Base-by-base conservation (phyloP, 2,797 vertebrate genomes). In the Sciaenops ocellatus region DNA sequence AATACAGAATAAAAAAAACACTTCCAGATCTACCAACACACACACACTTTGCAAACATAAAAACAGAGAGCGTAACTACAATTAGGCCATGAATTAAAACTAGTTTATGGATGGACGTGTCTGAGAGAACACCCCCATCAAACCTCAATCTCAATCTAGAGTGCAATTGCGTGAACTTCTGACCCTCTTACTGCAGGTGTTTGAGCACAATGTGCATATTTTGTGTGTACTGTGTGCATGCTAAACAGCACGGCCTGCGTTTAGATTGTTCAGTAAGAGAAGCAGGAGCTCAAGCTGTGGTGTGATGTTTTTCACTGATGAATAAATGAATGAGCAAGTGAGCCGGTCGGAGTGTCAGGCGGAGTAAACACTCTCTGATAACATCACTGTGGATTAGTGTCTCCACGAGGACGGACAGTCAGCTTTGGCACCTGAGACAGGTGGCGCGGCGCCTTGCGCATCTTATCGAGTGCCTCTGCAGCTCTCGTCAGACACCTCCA, bases 291-390 rank as follows among this genome's bases (percentile, higher is more conserved):
- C 42, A 66, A 87, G 83, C 85, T 77, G 44, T 17, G 60, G 66
- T 70, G 60, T 70, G 54, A 70, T 54, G 70, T 65, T 56, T 72
- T 57, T 6, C 3, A 9, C 52, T 87, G 86, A 91, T 93, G 47
- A 92, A 93, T 93, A 86, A 91, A 91, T 93, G 24, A 92, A 89
- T 65, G 80, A 88, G 78, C 5, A 48, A 11, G 62, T 17, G 50
- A 10, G 26, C 24, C 6, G 2, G 57, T 57, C n/a, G 5, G 47
- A 24, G 84, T 54, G 74, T 73, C 13, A 1, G 26, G 17, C 62
- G 44, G 50, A 69, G 68, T 67, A 75, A 83, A 75, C 20, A 44
- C 75, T 73, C 76, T 83, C 84, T 79, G 88, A 88, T 85, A 84
- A 88, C 85, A 82, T 82, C 78, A 16, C 17, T 30, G 52, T 34